These are phyloP conservation scores for Stomatorhinus walkeri DNA, from an alignment of 2,797 vertebrate species.

Conservation along the genomic window DNA sequence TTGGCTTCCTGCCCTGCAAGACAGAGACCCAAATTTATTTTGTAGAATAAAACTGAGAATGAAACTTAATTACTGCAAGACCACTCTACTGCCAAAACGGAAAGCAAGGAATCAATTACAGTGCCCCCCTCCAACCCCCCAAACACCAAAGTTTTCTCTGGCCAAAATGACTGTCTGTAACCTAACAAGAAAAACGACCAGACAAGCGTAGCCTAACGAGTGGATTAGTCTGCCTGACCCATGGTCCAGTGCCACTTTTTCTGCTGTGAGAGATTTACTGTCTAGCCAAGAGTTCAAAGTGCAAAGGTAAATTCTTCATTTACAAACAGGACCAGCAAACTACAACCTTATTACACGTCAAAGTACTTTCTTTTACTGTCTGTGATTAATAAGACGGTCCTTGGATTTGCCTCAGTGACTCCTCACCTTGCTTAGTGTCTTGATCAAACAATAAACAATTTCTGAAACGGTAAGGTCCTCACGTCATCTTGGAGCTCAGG, in stretches of 20 bases:
- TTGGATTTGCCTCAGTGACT: constrained; percentile 43
- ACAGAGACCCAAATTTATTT: constrained; percentile 42
- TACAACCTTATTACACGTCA: constrained; percentile 37
- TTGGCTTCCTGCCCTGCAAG: constrained; percentile 37
- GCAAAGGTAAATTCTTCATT: constrained; percentile 46
- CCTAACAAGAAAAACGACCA: constrained; percentile 48
- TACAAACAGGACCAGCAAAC: constrained; percentile 47
- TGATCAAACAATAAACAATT: constrained; percentile 29
- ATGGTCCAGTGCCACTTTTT: constrained; percentile 34
- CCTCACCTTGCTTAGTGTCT: constrained; percentile 35
- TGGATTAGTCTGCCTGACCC: constrained; percentile 35
- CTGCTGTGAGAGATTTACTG: constrained; percentile 45
- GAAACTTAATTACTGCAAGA: constrained; percentile 39
- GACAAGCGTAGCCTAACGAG: constrained; percentile 46
- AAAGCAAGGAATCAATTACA: constrained; percentile 52
- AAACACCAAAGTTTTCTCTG: constrained; percentile 36
- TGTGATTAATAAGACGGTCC: constrained; percentile 47
- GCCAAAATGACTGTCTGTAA: constrained; percentile 41
- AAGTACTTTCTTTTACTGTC: constrained; percentile 42
- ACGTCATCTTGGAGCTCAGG: constrained; percentile 27
- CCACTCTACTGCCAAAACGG: constrained; percentile 39
- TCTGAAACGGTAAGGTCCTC: constrained; percentile 23
- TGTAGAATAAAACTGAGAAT: constrained; percentile 33
- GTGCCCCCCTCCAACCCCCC: constrained; percentile 14
- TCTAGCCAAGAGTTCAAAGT: constrained; percentile 52